phyloP scores from a whole-genome alignment of 1,140 invertebrate species.

The Drosophila arizonae region DNA sequence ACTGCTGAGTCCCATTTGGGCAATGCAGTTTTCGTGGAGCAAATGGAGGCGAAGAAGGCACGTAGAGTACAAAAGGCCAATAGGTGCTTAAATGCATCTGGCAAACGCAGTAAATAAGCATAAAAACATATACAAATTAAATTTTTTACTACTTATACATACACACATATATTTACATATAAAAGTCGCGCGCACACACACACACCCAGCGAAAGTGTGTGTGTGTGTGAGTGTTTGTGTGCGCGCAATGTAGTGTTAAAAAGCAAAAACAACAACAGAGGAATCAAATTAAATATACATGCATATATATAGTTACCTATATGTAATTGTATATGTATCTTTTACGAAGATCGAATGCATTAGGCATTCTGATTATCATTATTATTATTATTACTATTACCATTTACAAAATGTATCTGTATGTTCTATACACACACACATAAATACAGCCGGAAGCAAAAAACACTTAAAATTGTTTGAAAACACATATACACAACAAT shows the following conservation, averaged over 20 bases:
- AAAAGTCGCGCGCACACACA: constrained; percentile 27
- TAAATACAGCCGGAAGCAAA: constrained; percentile 17
- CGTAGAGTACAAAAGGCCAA: constrained; percentile 83
- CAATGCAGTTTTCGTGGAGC: constrained; percentile 24
- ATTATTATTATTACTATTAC: constrained; percentile 61
- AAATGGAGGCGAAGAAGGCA: constrained; percentile 80
- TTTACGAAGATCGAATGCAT: constrained; percentile 65
- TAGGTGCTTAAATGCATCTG: constrained; percentile 77
- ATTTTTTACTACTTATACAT: constrained; percentile 64
- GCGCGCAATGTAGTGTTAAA: constrained; percentile 58
- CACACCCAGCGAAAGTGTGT: constrained; percentile 1
- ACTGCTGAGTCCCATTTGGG: constrained; percentile 13
- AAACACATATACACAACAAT: constrained; percentile 25
- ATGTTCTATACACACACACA: constrained; percentile 43
- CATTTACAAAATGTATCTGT: constrained; percentile 60
- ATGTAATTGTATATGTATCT: constrained; percentile 36
- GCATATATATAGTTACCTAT: constrained; percentile 47
- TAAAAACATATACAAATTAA: constrained; percentile 53
- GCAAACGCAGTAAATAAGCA: constrained; percentile 82
- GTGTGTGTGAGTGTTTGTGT: constrained; percentile 26
- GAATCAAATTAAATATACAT: constrained; percentile 72
- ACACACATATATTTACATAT: constrained; percentile 74
- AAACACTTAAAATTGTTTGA: constrained; percentile 24
- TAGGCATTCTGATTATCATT: constrained; percentile 71
- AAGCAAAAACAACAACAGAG: constrained; percentile 31